phyloP scores from a whole-genome alignment of 1,140 invertebrate genomes.

The Drosophila nigromelanica region DNA sequence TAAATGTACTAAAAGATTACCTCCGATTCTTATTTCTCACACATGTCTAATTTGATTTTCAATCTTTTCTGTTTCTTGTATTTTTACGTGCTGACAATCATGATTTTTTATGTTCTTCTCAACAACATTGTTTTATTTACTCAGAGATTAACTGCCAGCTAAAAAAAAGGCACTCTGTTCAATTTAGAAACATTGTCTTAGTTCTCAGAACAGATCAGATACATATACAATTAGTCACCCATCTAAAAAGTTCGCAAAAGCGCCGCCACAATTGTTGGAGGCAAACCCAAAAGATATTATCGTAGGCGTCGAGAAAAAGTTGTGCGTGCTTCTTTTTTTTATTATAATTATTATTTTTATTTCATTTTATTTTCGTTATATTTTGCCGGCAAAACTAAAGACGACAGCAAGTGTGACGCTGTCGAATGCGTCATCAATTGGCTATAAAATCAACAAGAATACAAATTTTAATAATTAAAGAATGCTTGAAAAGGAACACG shows the following conservation, averaged over 20 bases:
- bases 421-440: slow-evolving; percentile 36
- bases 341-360: slow-evolving; percentile 14
- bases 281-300: slow-evolving; percentile 24
- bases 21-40: background rate
- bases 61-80: background rate
- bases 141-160: background rate
- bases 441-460: slow-evolving; percentile 4
- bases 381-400: slow-evolving; percentile 13
- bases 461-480: slow-evolving; percentile 23
- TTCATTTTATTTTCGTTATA: background rate
- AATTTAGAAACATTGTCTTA: slow-evolving; percentile 10
- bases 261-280: slow-evolving; percentile 13
- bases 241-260: slow-evolving; percentile 19
- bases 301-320: slow-evolving; percentile 23
- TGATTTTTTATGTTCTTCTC: background rate
- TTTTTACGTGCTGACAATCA: slow-evolving; percentile 1
- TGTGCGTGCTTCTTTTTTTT: slow-evolving; percentile 11
- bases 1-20: background rate
- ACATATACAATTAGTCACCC: slow-evolving; percentile 29
- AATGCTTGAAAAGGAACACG: slow-evolving; percentile 14
- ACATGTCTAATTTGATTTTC: background rate
- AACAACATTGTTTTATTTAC: background rate
- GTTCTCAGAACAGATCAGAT: slow-evolving; percentile 24
- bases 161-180: slow-evolving; percentile 10
- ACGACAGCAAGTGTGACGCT: slow-evolving; percentile 22